Base-by-base conservation (phyloP, 2,113 vertebrate species). In the Ctenomys sociabilis region DNA sequence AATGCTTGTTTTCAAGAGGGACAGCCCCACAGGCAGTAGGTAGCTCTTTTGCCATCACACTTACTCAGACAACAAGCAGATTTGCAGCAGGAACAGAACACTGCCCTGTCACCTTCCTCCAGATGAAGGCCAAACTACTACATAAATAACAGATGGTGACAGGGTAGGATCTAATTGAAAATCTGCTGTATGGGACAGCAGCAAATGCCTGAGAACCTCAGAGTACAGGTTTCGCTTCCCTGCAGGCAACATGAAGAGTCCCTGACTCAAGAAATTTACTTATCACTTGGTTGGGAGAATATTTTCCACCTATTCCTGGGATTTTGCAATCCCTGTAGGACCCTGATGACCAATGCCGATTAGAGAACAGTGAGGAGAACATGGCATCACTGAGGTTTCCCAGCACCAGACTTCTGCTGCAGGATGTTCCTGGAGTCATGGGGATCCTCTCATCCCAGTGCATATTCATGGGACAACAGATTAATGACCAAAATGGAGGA, bases 31-130 rank as follows among this genome's bases (percentile, higher is more conserved):
- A 95, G 93, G 93, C 93, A 96, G 96, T 17, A 87, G 91, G 95
- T 26, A 89, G 92, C 64, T 97, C 93, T 85, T 90, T 70, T 3
- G 3, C 88, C 82, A 94, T 77, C 70, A 66, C 49, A 91, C 75
- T 88, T 83, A 82, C 87, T 85, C 85, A 40, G 90, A 96, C 94
- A 90, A 97, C 77, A 96, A 94, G 93, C 78, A 97, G 26, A 93
- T 88, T 85, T 94, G 96, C 88, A 94, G 85, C 54, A 95, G 82
- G 78, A 88, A 96, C 93, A 96, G 94, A 97, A 96, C 93, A 59
- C 93, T 80, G 77, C 97, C 85, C 94, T 88, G 68, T 96, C 95
- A 95, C 94, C 94, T 95, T 93, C 95, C 97, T 92, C 85, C 96
- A 97, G 78, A 88, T 88, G 90, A 97, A 94, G 93, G 90, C 95